Evolutionary conservation across 1,140 invertebrate species (phyloP).

Genomic region (Psilanteris sp.): DNA sequence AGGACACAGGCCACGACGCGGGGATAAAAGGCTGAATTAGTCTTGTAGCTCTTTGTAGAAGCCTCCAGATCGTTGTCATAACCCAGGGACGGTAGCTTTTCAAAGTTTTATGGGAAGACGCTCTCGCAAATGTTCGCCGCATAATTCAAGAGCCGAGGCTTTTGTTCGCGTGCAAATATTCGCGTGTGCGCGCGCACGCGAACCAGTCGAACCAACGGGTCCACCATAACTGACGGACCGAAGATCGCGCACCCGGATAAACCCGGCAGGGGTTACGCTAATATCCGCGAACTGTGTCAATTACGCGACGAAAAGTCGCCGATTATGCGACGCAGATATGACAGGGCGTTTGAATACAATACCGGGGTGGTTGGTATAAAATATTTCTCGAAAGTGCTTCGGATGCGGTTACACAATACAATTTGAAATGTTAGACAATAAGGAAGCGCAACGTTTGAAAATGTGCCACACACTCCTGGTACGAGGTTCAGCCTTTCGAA

Average conservation of each 20-base stretch:
- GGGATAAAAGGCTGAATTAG: conserved; percentile 57
- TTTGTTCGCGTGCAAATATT: conserved; percentile 49
- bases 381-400: conserved; percentile 6
- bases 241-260: conserved; percentile 31
- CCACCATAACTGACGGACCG: conserved; percentile 20
- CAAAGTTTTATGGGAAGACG: conserved; percentile 53
- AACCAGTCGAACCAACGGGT: not conserved
- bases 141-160: conserved; percentile 42
- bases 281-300: conserved; percentile 41
- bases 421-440: conserved; percentile 20
- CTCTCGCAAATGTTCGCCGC: conserved; percentile 26
- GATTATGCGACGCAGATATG: conserved; percentile 20
- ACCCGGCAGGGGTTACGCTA: conserved; percentile 24
- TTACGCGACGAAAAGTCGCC: conserved; percentile 25
- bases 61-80: conserved; percentile 56
- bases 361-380: not conserved
- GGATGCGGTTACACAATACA: conserved; percentile 4
- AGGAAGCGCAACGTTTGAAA: conserved; percentile 12
- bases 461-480: not conserved
- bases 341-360: conserved; percentile 35
- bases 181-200: conserved; percentile 19
- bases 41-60: conserved; percentile 31
- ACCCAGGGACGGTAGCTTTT: conserved; percentile 47
- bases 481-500: not conserved
- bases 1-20: conserved; percentile 31